Percentiles rank a stretch among this genome's conserved stretches.
Conservation (phyloP, 1,140 invertebrate genomes). For the Drosophila navojoa region DNA sequence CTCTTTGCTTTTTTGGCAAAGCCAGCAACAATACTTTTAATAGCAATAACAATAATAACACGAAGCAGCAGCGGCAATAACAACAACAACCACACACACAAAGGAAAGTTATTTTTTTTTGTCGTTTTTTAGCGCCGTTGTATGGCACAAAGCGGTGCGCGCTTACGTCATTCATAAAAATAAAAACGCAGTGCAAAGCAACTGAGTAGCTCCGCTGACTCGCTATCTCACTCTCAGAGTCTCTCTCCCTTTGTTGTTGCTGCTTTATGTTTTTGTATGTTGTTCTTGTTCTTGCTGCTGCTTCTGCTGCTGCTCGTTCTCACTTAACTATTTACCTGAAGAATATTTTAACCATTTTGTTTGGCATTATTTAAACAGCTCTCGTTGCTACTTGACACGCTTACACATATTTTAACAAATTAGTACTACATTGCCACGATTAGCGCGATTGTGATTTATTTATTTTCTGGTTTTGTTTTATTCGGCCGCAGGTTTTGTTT, state of each 20-base stretch:
- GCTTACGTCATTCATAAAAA: slow-evolving; percentile 82
- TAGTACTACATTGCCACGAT: slow-evolving; percentile 38
- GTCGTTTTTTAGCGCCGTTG: slow-evolving; percentile 54
- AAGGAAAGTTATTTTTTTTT: slow-evolving; percentile 43
- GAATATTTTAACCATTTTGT: slow-evolving; percentile 79
- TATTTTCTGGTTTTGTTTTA: slow-evolving; percentile 8
- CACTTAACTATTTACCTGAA: slow-evolving; percentile 65
- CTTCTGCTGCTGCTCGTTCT: slow-evolving; percentile 7
- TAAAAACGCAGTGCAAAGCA: slow-evolving; percentile 60
- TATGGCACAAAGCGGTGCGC: slow-evolving; percentile 42
- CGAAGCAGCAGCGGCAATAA: slow-evolving; percentile 32
- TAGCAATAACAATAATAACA: slow-evolving; percentile 20
- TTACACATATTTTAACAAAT: slow-evolving; percentile 27
- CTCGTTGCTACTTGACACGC: slow-evolving; percentile 31
- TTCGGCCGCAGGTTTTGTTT: slow-evolving; percentile 37
- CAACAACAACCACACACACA: slow-evolving; percentile 9
- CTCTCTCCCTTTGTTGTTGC: slow-evolving; percentile 33
- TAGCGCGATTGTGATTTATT: slow-evolving; percentile 11
- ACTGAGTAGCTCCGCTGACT: slow-evolving; percentile 17
- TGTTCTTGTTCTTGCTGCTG: slow-evolving; percentile 34
- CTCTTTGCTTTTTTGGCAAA: slow-evolving; percentile 45
- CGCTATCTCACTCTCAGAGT: slow-evolving; percentile 17
- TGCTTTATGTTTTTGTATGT: slow-evolving; percentile 22
- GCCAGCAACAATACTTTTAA: slow-evolving; percentile 19
- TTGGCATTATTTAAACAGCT: slow-evolving; percentile 49